Percentiles rank a stretch among this genome's conserved stretches.
Conservation (phyloP, 1,140 invertebrate genomes). For the Drosophila lacteicornis region DNA sequence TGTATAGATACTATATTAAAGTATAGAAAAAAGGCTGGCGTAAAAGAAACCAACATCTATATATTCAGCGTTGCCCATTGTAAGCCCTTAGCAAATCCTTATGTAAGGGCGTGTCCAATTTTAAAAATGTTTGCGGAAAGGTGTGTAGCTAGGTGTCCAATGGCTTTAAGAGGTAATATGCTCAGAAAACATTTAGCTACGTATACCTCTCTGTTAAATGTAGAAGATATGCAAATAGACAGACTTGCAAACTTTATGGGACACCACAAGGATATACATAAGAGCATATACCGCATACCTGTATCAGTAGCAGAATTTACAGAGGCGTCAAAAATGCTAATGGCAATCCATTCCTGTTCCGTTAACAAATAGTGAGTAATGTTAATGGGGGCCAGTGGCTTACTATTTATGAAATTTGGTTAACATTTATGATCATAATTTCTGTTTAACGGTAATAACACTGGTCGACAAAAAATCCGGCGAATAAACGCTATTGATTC, state of each 20-base stretch:
- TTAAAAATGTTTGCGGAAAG: slow-evolving; percentile 8
- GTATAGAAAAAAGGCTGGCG: too few relatives aligned
- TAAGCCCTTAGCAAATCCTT: slow-evolving; percentile 4
- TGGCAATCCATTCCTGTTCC: too few relatives aligned
- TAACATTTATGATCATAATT: background rate
- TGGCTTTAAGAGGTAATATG: slow-evolving; percentile 4
- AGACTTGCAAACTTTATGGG: too few relatives aligned
- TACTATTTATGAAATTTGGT: slow-evolving; percentile 10
- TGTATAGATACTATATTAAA: too few relatives aligned
- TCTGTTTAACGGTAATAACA: slow-evolving; percentile 1
- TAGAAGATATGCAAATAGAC: too few relatives aligned
- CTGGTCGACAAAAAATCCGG: too few relatives aligned
- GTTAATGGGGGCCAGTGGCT: background rate
- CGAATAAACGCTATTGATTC: too few relatives aligned
- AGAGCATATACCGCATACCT: too few relatives aligned
- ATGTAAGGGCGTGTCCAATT: background rate
- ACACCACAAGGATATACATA: too few relatives aligned
- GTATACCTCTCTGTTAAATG: too few relatives aligned
- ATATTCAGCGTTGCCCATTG: slow-evolving; percentile 4
- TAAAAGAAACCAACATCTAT: slow-evolving; percentile 7
- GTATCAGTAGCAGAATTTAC: too few relatives aligned
- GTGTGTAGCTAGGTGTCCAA: slow-evolving; percentile 1
- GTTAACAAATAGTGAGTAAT: background rate
- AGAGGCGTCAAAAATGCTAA: too few relatives aligned
- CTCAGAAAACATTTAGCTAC: background rate